These are phyloP conservation scores for Periophthalmus magnuspinnatus DNA, from an alignment of 2,797 vertebrate species.

Conservation along the genomic window DNA sequence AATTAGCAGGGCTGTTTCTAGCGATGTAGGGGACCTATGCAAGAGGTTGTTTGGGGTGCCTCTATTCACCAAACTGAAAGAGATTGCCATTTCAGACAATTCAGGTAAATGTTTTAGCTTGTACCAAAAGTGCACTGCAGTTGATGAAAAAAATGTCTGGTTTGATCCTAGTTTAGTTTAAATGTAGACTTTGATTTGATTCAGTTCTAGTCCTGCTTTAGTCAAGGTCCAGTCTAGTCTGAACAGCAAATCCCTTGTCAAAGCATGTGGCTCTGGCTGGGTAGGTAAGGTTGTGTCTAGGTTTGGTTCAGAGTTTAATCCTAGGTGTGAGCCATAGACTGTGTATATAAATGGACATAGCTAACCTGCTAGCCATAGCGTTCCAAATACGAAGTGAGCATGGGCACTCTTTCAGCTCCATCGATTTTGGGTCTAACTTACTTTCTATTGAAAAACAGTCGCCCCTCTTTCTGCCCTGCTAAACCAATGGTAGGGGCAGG, in stretches of 20 bases:
- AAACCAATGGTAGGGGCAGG: too few species aligned
- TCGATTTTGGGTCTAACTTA: too few species aligned
- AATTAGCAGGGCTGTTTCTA: background rate
- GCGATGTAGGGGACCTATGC: background rate
- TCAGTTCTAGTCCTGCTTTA: background rate
- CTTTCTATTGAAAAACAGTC: too few species aligned
- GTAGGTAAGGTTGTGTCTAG: background rate
- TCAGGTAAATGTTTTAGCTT: background rate
- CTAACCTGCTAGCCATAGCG: too few species aligned
- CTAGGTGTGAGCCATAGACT: background rate
- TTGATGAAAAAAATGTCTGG: background rate
- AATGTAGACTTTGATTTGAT: background rate
- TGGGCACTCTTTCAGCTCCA: too few species aligned
- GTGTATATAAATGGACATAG: too few species aligned
- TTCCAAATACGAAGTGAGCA: too few species aligned
- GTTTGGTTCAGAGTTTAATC: background rate
- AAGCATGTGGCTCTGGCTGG: too few species aligned
- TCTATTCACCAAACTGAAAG: background rate
- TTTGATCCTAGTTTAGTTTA: background rate
- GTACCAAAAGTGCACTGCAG: background rate
- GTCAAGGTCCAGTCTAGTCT: too few species aligned
- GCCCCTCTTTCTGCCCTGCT: too few species aligned
- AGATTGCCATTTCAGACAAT: background rate
- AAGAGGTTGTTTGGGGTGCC: background rate
- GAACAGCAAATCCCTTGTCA: too few species aligned